phyloP scores from a whole-genome alignment of 2,113 vertebrate species.

The Pollachius pollachius region DNA sequence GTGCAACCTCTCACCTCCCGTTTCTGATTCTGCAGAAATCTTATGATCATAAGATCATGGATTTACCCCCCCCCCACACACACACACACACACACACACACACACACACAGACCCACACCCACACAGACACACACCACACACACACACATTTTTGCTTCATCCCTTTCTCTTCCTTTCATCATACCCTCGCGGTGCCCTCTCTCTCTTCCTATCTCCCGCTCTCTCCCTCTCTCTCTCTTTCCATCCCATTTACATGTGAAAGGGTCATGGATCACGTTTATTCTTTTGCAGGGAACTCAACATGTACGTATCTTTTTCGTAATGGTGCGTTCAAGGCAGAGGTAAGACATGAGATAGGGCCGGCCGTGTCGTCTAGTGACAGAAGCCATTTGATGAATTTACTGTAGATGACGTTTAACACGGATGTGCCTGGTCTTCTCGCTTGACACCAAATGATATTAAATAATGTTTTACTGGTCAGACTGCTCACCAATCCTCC shows the following conservation, averaged over 20 bases:
- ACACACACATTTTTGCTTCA: too few relatives aligned
- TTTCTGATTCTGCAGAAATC: slow-evolving; percentile 47
- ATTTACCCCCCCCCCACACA: slow-evolving; percentile 29
- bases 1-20: not conserved
- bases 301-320: slow-evolving; percentile 10
- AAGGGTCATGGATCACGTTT: not conserved
- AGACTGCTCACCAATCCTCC: not conserved
- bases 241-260: not conserved
- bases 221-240: slow-evolving; percentile 16
- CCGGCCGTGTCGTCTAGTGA: too few relatives aligned
- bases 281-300: too few relatives aligned
- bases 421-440: not conserved
- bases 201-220: slow-evolving; percentile 15
- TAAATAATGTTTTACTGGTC: slow-evolving; percentile 48
- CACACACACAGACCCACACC: slow-evolving; percentile 25
- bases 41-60: slow-evolving; percentile 55
- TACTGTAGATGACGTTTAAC: too few relatives aligned
- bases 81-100: slow-evolving; percentile 25
- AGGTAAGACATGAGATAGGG: too few relatives aligned
- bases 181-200: not conserved
- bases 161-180: not conserved
- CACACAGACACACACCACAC: not conserved
- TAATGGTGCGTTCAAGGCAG: too few relatives aligned
- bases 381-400: too few relatives aligned
- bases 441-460: slow-evolving; percentile 40